Evolutionary conservation across 2,797 vertebrate species (phyloP), one percentile per base, ranked within the genome.

Genomic region (Spheniscus humboldti): DNA sequence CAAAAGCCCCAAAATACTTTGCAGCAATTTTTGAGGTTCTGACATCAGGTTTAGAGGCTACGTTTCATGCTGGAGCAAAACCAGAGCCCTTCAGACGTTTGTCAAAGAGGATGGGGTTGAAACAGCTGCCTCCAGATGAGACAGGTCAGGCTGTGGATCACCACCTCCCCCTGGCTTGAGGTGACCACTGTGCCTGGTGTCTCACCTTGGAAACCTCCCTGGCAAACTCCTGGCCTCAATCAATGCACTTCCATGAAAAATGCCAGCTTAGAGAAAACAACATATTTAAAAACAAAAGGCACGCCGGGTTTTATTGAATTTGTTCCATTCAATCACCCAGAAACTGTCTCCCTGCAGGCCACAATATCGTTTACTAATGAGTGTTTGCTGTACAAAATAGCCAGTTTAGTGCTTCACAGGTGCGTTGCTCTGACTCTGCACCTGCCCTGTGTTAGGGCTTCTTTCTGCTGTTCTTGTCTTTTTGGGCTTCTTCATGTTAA

Each of bases 321-420:
- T 94, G 74, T 82, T 97, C 94, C 92, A 5, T 85, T 87, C 84
- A 94, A 66, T 95, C 94, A 95, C 80, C 80, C 92, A 92, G 91
- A 89, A 94, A 82, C 81, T 69, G 47, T 79, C 71, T 93, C 89
- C 91, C 94, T 91, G 89, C 91, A 81, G 88, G 86, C 83, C 72
- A 33, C 80, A 55, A 30, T 52, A 41, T 79, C 80, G 94, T 75
- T 91, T 85, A 73, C 94, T 91, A 90, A 88, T 7, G 28, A 94
- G 79, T 8, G 53, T 52, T 87, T 76, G 64, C 72, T 77, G 27
- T 60, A 3, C 4, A 18, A 52, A 84, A 52, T 47, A 89, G 67
- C 63, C 71, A 3, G 2, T 41, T 77, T 75, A 35, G 79, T 59
- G 11, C 35, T 82, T 66, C 55, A 39, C 27, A 13, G 24, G 45